These are phyloP conservation scores for Carassius gibelio DNA, from an alignment of 2,113 vertebrate genomes.

Conservation along the genomic window DNA sequence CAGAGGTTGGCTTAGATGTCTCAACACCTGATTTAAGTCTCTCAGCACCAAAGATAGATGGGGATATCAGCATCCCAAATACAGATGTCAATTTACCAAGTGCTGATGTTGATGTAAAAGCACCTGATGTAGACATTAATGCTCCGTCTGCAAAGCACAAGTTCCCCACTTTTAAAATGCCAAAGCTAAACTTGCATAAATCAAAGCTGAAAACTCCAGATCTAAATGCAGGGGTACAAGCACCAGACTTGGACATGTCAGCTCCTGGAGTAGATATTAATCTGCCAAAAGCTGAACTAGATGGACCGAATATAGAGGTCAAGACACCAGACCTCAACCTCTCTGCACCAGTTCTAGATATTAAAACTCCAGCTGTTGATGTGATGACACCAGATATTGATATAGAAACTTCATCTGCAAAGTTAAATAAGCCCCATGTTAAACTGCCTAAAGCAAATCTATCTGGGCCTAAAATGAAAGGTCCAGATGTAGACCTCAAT, in stretches of 20 bases:
- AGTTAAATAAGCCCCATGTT: conserved; percentile 57
- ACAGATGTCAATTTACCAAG: conserved; percentile 50
- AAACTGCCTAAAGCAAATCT: conserved; percentile 50
- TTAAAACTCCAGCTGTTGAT: conserved; percentile 57
- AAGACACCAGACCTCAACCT: conserved; percentile 36
- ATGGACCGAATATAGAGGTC: conserved; percentile 32
- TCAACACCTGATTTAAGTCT: conserved; percentile 47
- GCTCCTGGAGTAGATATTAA: conserved; percentile 53
- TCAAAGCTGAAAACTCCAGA: conserved; percentile 59
- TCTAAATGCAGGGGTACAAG: conserved; percentile 56
- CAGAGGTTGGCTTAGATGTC: conserved; percentile 43
- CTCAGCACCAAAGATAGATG: conserved; percentile 51
- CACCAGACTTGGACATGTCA: conserved; percentile 56
- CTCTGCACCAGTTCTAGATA: conserved; percentile 1
- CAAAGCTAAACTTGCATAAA: conserved; percentile 54
- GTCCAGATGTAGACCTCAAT: conserved; percentile 45
- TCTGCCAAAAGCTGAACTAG: conserved; percentile 47
- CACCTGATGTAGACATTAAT: conserved; percentile 54
- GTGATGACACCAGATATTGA: conserved; percentile 56
- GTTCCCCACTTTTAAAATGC: conserved; percentile 61
- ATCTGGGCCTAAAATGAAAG: conserved; percentile 40
- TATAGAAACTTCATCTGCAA: conserved; percentile 46
- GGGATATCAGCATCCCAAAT: conserved; percentile 27
- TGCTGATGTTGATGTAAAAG: conserved; percentile 48
- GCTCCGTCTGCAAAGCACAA: conserved; percentile 56